Evolutionary conservation across 2,797 vertebrate species (phyloP), one percentile per base, ranked within the genome.

Genomic region (Falco biarmicus): DNA sequence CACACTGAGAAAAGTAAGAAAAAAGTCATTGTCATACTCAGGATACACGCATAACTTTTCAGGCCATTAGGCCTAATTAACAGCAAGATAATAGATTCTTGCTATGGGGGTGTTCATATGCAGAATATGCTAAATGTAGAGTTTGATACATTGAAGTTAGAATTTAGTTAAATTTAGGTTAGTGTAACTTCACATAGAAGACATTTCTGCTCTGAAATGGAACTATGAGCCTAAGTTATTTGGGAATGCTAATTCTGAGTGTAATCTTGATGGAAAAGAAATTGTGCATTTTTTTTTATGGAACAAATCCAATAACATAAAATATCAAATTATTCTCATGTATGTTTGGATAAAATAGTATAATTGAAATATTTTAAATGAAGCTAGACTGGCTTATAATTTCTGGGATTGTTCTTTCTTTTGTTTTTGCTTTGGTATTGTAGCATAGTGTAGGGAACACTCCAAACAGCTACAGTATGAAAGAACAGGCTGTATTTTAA

Each of bases 51-150:
- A 37, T 92, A 96, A 94, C 92, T 75, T 41, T 87, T 87, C 90
- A 83, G 87, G 29, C 26, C 89, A 89, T 96, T 91, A 94, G 47
- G 84, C 45, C 68, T 92, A 93, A 96, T 96, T 96, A 96, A 84
- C 64, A 90, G 81, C 29, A 41, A 92, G 78, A 21, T 90, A 93
- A 77, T 60, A 85, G 81, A 90, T 91, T 89, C 68, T 77, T 95
- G 82, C 68, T 74, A 3, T 68, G 87, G 66, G 73, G 83, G 63
- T 93, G 74, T 93, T 96, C 89, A 90, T 73, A 79, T 65, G 80
- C 71, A 94, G 64, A 91, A 71, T 90, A 80, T 70, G 89, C 75
- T 85, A 87, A 91, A 87, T 77, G 60, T 51, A 85, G 71, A 89
- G 32, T 63, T 93, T 80, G 48, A 56, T 56, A 84, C 41, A 78